These are phyloP conservation scores for Pycnomerus fuliginosus DNA, from an alignment of 2,888 invertebrate genomes.

Conservation along the genomic window DNA sequence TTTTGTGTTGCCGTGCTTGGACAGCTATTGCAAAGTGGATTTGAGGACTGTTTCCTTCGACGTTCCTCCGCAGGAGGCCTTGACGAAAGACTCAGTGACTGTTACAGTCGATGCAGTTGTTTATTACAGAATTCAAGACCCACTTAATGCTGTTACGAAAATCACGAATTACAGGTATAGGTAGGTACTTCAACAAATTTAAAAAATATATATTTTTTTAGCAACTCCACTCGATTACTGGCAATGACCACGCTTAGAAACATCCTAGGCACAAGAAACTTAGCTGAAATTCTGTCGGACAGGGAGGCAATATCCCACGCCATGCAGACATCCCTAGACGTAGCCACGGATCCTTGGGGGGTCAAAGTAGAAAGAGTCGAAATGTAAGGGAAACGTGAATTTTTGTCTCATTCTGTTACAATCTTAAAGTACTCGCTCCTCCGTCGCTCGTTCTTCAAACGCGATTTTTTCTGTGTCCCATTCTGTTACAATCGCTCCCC, in stretches of 20 bases:
- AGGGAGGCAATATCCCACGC: conserved; percentile 87
- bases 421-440: too few relatives aligned
- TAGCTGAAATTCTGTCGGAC: conserved; percentile 90
- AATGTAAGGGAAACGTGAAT: conserved; percentile 65
- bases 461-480: too few relatives aligned
- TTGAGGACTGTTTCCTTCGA: conserved; percentile 92
- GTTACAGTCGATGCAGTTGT: conserved; percentile 91
- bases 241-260: conserved; percentile 86
- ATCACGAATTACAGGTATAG: conserved; percentile 78
- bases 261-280: conserved; percentile 87
- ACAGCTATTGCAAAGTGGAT: conserved; percentile 90
- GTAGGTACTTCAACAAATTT: conserved; percentile 2
- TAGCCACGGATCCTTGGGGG: conserved; percentile 90
- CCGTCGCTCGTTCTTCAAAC: too few relatives aligned
- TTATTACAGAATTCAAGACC: conserved; percentile 79
- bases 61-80: conserved; percentile 93
- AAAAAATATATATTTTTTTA: conserved; percentile 45
- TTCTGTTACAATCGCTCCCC: too few relatives aligned
- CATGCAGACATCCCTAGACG: conserved; percentile 84
- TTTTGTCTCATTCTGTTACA: conserved; percentile 1
- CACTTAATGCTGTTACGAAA: conserved; percentile 71
- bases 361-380: conserved; percentile 93
- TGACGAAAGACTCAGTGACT: conserved; percentile 93
- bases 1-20: conserved; percentile 92
- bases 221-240: conserved; percentile 77